Evolutionary conservation across 1,140 invertebrate species (phyloP).

Genomic region (Bombus impatiens): DNA sequence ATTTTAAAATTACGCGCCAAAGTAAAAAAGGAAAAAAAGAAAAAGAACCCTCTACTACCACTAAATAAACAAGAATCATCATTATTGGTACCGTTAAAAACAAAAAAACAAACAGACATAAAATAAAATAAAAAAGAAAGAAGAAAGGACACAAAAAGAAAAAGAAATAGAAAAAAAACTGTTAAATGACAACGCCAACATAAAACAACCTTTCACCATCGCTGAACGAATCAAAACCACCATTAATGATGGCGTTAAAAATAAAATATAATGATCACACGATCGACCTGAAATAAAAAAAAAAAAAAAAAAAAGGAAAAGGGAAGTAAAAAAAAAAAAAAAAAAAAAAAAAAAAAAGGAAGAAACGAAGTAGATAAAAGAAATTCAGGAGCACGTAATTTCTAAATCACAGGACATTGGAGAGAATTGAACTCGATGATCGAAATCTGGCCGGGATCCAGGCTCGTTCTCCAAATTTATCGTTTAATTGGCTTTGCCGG

Average conservation of each 20-base stretch:
- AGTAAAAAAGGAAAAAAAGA: too few species aligned
- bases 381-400: neutral
- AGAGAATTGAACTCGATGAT: constrained; percentile 5
- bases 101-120: too few species aligned
- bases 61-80: too few species aligned
- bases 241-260: neutral
- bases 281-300: too few species aligned
- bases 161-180: neutral
- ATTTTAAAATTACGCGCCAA: too few species aligned
- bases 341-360: neutral
- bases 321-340: too few species aligned
- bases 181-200: too few species aligned
- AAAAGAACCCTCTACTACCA: too few species aligned
- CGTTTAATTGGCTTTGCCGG: constrained; percentile 64
- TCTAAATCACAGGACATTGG: neutral
- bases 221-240: neutral
- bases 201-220: neutral
- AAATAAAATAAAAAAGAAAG: too few species aligned
- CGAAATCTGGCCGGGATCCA: constrained; percentile 57
- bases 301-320: neutral
- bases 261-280: neutral
- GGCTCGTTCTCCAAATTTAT: constrained; percentile 59
- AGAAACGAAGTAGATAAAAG: neutral
- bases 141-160: too few species aligned
- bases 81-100: too few species aligned